A percentile compares a stretch with the other conserved stretches of the same genome.
Conservation (phyloP, 2,888 invertebrate genomes). For the Mythimna loreyi region DNA sequence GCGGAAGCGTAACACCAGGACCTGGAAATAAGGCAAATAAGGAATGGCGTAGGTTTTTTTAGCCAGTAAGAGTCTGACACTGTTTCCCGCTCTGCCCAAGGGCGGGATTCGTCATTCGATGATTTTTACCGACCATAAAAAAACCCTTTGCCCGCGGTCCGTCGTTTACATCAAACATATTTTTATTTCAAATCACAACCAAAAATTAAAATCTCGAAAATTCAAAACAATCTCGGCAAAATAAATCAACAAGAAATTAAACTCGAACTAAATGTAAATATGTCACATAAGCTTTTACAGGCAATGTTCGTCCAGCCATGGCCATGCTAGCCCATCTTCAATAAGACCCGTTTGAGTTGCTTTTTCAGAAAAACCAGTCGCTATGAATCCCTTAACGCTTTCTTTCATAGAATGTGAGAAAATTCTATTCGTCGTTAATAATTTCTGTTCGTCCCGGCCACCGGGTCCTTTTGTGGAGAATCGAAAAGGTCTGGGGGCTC, state of each 20-base stretch:
- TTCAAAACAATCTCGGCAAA: neutral
- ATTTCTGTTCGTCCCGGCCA: constrained; percentile 74
- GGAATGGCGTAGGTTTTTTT: no score
- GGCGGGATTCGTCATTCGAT: no score
- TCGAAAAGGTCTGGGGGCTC: constrained; percentile 65
- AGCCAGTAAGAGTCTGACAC: no score
- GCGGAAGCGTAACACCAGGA: no score
- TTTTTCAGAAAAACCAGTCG: constrained; percentile 83
- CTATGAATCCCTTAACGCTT: constrained; percentile 78
- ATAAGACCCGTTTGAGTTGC: constrained; percentile 77
- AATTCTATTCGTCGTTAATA: constrained; percentile 85
- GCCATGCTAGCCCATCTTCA: constrained; percentile 63
- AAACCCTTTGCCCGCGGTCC: no score
- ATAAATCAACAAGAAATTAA: neutral
- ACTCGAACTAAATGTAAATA: constrained; percentile 57
- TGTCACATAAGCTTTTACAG: constrained; percentile 67
- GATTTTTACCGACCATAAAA: no score
- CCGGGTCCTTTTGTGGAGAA: constrained; percentile 71
- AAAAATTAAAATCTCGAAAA: neutral
- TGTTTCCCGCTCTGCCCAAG: no score
- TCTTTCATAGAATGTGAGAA: constrained; percentile 79
- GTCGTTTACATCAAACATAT: neutral
- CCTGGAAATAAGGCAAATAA: no score
- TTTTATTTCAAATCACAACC: neutral
- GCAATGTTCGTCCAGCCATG: constrained; percentile 73